Evolutionary conservation across 2,888 invertebrate genomes (phyloP).

Genomic region (Drosophila tripunctata): DNA sequence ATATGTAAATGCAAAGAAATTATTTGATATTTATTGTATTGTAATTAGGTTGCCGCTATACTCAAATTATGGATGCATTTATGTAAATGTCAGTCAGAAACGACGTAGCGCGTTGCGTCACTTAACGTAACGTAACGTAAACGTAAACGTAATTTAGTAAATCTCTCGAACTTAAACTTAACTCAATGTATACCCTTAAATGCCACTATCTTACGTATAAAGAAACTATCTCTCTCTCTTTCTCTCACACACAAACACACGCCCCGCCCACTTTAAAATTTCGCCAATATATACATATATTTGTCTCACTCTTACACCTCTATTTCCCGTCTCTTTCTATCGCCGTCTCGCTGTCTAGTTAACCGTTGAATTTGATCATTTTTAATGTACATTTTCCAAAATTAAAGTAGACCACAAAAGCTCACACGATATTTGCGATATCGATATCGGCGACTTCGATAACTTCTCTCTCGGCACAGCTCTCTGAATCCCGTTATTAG

Average conservation of each 20-base stretch:
- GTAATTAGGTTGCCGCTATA: conserved; percentile 78
- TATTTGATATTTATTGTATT: conserved; percentile 73
- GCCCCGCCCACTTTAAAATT: conserved; percentile 6
- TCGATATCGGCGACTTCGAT: no score
- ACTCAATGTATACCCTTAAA: conserved; percentile 35
- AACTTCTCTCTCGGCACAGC: conserved; percentile 19
- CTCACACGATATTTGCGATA: no score
- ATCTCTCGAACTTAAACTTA: conserved; percentile 49
- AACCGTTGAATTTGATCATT: conserved; percentile 25
- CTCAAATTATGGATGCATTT: conserved; percentile 76
- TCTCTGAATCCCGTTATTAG: conserved; percentile 26
- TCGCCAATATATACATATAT: not conserved
- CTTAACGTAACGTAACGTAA: conserved; percentile 8
- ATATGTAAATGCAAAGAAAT: conserved; percentile 72
- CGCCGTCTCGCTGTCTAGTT: conserved; percentile 41
- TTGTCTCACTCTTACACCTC: conserved; percentile 12
- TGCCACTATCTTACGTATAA: conserved; percentile 12
- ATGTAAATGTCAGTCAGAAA: conserved; percentile 57
- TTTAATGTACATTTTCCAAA: conserved; percentile 36
- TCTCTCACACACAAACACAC: not conserved
- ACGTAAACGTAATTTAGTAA: conserved; percentile 23
- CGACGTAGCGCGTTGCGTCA: conserved; percentile 32
- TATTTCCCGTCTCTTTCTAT: conserved; percentile 11
- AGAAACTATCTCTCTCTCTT: conserved; percentile 3
- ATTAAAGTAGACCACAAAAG: conserved; percentile 31